Conservation (phyloP, 1,140 invertebrate species). For the Doryteuthis pealeii region DNA sequence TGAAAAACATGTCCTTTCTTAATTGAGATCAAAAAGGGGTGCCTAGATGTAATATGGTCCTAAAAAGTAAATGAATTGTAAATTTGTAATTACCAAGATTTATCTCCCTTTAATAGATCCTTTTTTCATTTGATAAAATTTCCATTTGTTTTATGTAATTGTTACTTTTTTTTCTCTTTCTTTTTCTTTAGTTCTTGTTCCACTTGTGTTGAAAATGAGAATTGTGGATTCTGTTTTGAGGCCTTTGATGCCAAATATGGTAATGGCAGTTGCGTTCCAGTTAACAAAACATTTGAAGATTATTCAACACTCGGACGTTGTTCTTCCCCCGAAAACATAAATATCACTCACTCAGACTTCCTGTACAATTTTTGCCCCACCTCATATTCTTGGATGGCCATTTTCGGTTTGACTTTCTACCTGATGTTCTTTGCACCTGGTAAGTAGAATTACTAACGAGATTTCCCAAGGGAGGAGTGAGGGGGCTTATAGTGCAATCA, state of each 20-base stretch:
- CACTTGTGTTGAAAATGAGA: conserved; percentile 37
- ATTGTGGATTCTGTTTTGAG: conserved; percentile 50
- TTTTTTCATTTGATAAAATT: no score
- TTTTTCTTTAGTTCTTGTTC: conserved; percentile 47
- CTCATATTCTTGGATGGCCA: conserved; percentile 62
- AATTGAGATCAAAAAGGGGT: no score
- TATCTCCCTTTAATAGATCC: no score
- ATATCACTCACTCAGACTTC: conserved; percentile 39
- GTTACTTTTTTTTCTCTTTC: neutral
- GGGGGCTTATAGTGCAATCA: no score
- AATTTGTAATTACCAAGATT: no score
- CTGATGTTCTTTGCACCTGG: conserved; percentile 65
- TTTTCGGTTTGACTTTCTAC: conserved; percentile 62
- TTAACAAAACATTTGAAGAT: conserved; percentile 21
- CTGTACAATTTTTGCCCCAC: conserved; percentile 63
- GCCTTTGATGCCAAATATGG: conserved; percentile 29
- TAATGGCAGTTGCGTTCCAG: conserved; percentile 49
- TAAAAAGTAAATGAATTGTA: no score
- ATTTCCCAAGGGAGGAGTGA: no score
- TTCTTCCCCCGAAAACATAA: conserved; percentile 32
- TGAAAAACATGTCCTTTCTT: no score
- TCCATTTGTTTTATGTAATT: no score
- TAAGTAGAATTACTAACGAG: no score
- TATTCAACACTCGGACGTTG: conserved; percentile 41
- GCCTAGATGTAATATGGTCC: no score